phyloP scores from a whole-genome alignment of 2,797 vertebrate genomes.

The Periophthalmus magnuspinnatus region DNA sequence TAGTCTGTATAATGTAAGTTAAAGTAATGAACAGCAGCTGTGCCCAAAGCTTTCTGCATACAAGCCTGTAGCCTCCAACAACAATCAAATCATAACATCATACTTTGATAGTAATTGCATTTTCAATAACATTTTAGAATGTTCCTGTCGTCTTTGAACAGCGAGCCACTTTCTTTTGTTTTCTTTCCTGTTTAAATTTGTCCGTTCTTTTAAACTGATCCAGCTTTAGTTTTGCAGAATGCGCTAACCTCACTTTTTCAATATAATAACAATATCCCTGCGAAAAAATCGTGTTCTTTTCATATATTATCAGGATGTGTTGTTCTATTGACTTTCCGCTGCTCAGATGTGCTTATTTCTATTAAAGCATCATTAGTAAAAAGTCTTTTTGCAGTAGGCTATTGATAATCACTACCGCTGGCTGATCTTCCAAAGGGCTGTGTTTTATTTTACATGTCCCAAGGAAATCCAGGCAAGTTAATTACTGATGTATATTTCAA shows the following conservation, averaged over 20 bases:
- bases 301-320: not conserved
- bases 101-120: too few species aligned
- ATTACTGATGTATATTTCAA: constrained; percentile 14
- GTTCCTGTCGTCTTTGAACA: too few species aligned
- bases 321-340: not conserved
- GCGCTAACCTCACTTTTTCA: not conserved
- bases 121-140: too few species aligned
- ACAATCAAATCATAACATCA: too few species aligned
- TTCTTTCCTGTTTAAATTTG: not conserved
- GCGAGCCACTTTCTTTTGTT: not conserved
- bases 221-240: not conserved
- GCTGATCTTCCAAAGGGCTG: constrained; percentile 3
- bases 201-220: not conserved
- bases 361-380: not conserved
- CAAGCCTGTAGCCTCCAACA: too few species aligned
- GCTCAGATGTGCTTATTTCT: not conserved
- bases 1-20: too few species aligned
- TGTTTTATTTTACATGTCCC: constrained; percentile 9
- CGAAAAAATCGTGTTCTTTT: too few species aligned
- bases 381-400: not conserved
- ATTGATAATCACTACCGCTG: not conserved
- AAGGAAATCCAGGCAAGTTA: constrained; percentile 8
- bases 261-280: too few species aligned
- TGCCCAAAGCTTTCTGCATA: not conserved
- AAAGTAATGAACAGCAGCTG: not conserved